A percentile compares a stretch with the other conserved stretches of the same genome.
Evolutionary conservation across 1,140 invertebrate species (phyloP).

Genomic region (Goniozus legneri): DNA sequence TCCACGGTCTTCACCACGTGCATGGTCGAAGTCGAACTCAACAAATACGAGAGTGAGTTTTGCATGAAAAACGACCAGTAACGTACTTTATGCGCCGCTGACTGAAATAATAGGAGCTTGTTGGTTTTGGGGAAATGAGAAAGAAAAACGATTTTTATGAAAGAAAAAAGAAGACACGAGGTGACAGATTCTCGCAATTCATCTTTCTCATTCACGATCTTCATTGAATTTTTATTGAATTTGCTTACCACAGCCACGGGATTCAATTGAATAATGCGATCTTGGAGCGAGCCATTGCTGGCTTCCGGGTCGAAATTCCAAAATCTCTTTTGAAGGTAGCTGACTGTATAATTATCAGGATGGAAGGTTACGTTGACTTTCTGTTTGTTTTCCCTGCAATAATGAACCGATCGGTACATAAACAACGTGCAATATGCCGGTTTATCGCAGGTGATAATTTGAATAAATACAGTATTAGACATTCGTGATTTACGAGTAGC

Average conservation of each 20-base stretch:
- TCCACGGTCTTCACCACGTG: conserved; percentile 63
- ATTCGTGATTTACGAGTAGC: conserved; percentile 25
- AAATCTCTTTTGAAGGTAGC: conserved; percentile 69
- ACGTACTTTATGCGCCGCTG: conserved; percentile 63
- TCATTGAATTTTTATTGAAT: no score
- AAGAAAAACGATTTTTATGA: background rate
- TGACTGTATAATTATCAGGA: conserved; percentile 74
- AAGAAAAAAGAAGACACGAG: background rate
- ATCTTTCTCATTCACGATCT: no score
- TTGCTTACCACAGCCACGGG: conserved; percentile 73
- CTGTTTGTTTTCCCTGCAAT: conserved; percentile 63
- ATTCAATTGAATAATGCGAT: conserved; percentile 78
- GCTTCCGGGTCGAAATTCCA: conserved; percentile 72
- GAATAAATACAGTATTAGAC: no score
- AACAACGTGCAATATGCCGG: no score
- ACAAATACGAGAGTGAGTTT: conserved; percentile 56
- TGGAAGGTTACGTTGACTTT: conserved; percentile 71
- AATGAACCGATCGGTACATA: no score
- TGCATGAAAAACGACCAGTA: conserved; percentile 57
- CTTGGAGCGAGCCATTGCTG: conserved; percentile 73
- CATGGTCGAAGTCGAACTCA: conserved; percentile 56
- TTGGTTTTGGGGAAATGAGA: background rate
- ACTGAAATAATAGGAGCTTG: conserved; percentile 59
- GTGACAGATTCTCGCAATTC: no score
- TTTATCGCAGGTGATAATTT: no score